phyloP scores from a whole-genome alignment of 2,113 vertebrate species.

The Bolborhynchus lineola region DNA sequence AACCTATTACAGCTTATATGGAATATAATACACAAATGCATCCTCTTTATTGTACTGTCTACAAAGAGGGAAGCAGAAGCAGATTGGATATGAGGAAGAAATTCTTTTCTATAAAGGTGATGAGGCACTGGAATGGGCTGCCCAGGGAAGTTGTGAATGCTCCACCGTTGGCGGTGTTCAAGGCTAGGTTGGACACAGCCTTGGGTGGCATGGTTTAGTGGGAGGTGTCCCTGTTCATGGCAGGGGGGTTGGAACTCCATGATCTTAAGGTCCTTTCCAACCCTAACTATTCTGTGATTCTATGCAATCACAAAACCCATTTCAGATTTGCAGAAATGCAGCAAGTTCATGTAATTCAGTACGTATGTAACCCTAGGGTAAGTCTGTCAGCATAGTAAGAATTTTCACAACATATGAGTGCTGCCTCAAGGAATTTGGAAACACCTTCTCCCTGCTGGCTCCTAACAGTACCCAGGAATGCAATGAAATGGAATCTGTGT shows the following conservation, averaged over 20 bases:
- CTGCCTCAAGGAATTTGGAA: conserved; percentile 23
- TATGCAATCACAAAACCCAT: not conserved
- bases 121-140: too few species aligned
- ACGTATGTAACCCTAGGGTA: not conserved
- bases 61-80: not conserved
- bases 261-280: too few species aligned
- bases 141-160: too few species aligned
- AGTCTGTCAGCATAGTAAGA: not conserved
- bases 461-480: not conserved
- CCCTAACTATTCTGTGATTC: too few species aligned
- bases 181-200: too few species aligned
- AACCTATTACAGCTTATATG: not conserved
- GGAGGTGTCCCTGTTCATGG: too few species aligned
- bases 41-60: not conserved
- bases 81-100: too few species aligned
- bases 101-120: too few species aligned
- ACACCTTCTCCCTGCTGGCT: not conserved
- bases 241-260: too few species aligned
- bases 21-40: not conserved
- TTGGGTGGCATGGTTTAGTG: too few species aligned
- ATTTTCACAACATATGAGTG: not conserved
- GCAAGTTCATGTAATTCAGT: not conserved
- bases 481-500: not conserved
- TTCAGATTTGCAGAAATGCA: not conserved
- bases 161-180: too few species aligned